Evolutionary conservation across 2,888 invertebrate species (phyloP).

Genomic region (Cryptocephalus primarius): DNA sequence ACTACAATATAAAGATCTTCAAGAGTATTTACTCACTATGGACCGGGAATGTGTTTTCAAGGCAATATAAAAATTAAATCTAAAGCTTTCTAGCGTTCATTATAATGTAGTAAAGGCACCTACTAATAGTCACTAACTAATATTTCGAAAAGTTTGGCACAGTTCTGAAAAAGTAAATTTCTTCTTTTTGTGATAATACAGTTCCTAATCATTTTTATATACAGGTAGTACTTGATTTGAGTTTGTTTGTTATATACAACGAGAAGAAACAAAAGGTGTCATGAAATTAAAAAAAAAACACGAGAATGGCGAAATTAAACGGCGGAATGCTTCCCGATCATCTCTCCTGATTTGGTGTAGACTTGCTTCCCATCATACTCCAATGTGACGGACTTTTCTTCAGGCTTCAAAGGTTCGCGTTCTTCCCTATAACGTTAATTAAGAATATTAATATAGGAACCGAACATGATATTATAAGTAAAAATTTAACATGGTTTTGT

Average conservation of each 20-base stretch:
- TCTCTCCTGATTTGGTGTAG: conserved; percentile 71
- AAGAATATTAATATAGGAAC: neutral
- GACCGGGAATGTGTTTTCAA: no score
- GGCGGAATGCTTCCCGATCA: conserved; percentile 84
- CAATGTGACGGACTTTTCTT: conserved; percentile 63
- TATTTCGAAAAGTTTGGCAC: no score
- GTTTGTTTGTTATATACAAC: conserved; percentile 3
- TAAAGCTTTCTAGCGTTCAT: no score
- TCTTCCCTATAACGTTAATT: conserved; percentile 49
- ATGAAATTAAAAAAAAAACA: neutral
- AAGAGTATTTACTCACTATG: no score
- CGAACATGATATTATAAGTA: neutral
- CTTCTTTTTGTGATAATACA: no score
- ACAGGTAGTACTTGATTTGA: neutral
- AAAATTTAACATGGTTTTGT: neutral
- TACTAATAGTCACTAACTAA: no score
- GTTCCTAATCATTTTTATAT: neutral
- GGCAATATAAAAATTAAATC: no score
- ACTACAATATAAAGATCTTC: no score
- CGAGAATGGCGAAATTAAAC: conserved; percentile 42
- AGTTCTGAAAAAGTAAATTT: no score
- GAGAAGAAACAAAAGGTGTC: neutral
- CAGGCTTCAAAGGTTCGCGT: conserved; percentile 65
- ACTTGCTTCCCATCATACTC: conserved; percentile 76
- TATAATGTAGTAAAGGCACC: no score